Conservation (phyloP, 37 sponge, comb jelly and placozoan genomes). For the Spongilla lacustris region DNA sequence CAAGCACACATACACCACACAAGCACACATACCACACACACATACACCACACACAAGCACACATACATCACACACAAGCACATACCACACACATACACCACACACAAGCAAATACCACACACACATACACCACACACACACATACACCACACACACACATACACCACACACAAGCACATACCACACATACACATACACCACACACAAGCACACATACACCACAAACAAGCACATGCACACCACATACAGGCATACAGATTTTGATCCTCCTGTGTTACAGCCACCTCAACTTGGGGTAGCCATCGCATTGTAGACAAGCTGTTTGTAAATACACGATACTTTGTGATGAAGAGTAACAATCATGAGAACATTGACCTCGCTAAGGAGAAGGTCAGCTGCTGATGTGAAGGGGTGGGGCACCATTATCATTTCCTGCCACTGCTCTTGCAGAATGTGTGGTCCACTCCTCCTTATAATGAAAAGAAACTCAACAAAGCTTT, state of each 20-base stretch:
- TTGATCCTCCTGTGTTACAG: neutral
- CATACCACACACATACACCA: neutral
- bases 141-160: neutral
- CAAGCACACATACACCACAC: no score
- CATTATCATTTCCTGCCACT: no score
- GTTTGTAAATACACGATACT: slow-evolving; percentile 90
- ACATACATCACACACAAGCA: neutral
- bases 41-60: neutral
- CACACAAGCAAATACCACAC: neutral
- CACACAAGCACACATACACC: neutral
- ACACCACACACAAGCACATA: neutral
- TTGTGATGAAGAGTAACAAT: slow-evolving; percentile 98
- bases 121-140: neutral
- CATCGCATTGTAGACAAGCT: slow-evolving; percentile 77
- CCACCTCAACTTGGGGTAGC: slow-evolving; percentile 22
- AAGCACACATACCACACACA: no score
- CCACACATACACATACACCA: neutral
- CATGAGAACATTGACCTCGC: slow-evolving; percentile 94
- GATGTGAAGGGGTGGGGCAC: no score
- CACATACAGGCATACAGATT: no score
- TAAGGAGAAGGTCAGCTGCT: slow-evolving; percentile 68
- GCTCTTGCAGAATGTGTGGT: slow-evolving; percentile 92
- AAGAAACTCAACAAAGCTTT: slow-evolving; percentile 92
- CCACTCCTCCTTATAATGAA: slow-evolving; percentile 92
- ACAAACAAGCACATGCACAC: neutral